A percentile compares a stretch with the other conserved stretches of the same genome.
Conservation (phyloP, 2,888 invertebrate genomes). For the Clunio marinus region DNA sequence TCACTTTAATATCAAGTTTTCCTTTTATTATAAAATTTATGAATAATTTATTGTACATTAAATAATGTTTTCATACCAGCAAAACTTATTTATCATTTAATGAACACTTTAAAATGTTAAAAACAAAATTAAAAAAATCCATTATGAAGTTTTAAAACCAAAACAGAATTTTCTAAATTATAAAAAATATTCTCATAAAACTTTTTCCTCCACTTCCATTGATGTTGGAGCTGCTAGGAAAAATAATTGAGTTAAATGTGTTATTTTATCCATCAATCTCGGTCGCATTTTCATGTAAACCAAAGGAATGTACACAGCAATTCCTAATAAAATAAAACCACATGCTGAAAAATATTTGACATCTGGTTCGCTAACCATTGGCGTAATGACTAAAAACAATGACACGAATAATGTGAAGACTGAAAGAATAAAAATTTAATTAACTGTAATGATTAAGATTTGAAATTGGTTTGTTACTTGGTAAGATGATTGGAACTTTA, state of each 20-base stretch:
- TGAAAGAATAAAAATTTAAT: constrained; percentile 46
- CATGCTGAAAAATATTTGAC: constrained; percentile 72
- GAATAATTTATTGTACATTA: no score
- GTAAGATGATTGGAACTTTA: constrained; percentile 67
- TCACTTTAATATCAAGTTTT: no score
- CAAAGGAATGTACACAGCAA: constrained; percentile 67
- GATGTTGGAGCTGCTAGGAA: constrained; percentile 64
- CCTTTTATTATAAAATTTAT: no score
- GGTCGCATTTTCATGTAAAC: constrained; percentile 67
- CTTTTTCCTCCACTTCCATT: not conserved
- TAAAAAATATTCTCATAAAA: not conserved
- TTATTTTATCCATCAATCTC: constrained; percentile 58
- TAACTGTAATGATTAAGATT: constrained; percentile 60
- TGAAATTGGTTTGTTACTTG: no score
- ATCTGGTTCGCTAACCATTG: constrained; percentile 67
- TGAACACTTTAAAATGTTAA: no score
- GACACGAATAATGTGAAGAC: constrained; percentile 61
- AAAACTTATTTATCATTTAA: no score
- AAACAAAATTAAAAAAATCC: no score
- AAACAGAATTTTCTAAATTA: no score
- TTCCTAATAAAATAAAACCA: constrained; percentile 65
- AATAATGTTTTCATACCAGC: no score
- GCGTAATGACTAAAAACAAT: constrained; percentile 67
- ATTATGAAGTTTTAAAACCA: no score
- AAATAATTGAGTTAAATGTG: constrained; percentile 61